Base-by-base conservation (phyloP, 1,140 invertebrate species). In the Episyrphus balteatus region DNA sequence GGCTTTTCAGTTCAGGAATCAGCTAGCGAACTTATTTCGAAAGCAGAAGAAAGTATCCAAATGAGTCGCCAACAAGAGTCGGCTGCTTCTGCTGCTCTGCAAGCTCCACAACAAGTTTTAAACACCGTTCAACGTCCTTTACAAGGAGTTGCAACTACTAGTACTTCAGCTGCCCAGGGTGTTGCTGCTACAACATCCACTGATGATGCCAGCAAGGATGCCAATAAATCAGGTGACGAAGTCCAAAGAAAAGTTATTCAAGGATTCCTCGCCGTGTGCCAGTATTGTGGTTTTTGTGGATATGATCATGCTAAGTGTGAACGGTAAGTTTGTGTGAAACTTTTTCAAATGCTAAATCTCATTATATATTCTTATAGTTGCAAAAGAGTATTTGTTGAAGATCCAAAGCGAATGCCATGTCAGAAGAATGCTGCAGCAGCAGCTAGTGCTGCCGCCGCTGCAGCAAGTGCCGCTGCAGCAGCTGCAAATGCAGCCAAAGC, bases 261-360 rank as follows among this genome's bases (percentile, higher is more conserved):
- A 15, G 83, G 83, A 34, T 80, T 77, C 63, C 66, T 82, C 42
- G 83, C 83, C 15, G 72, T 86, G 1, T 88, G 84, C 65, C 75
- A 77, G 44, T 70, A 73, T 48, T 88, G 84, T 57, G 84, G 84
- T 17, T 80, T 81, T 53, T 76, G 78, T 39, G 82, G 82, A 13
- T 71, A 74, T 54, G 79, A 85, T 61, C 84, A 86, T 60, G 81
- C 78, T 57, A 75, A 74, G 40, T 88, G 84, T 62, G 71, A 79
- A 61, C 73, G 83, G 58, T 84, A 47, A 18, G 30, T 46, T 47
- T 3, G 26, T 46, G 37, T 46, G 15, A 47, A 5, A 26, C 8
- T 26, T 26, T 26, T n/a, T n/a, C n/a, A n/a, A n/a, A 26, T 3
- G 21, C 21, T 26, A 26, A 5, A 26, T 3, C 21, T 5, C n/a